These are phyloP conservation scores for Petrolisthes manimaculis DNA, from an alignment of 2,888 invertebrate genomes.

Conservation along the genomic window DNA sequence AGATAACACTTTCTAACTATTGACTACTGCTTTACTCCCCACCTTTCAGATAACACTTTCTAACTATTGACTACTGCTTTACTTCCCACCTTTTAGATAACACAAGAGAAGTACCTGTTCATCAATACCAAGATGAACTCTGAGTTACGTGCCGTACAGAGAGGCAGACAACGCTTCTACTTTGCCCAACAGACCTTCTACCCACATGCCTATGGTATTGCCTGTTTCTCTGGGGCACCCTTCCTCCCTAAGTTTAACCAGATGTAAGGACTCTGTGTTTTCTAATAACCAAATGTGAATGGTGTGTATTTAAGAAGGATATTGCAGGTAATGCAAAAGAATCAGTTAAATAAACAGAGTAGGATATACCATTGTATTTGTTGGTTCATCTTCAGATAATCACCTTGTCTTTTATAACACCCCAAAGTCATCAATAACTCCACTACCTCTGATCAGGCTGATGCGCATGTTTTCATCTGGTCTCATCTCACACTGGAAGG, in stretches of 20 bases:
- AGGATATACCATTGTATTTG: too few relatives aligned
- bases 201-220: constrained; percentile 44
- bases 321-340: too few relatives aligned
- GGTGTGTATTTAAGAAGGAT: too few relatives aligned
- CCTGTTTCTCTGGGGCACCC: constrained; percentile 37
- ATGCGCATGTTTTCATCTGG: not conserved
- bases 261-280: constrained; percentile 25
- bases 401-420: not conserved
- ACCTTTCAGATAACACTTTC: not conserved
- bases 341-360: too few relatives aligned
- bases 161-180: constrained; percentile 31
- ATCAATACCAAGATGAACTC: constrained; percentile 32
- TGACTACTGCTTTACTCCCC: too few relatives aligned
- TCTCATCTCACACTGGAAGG: constrained; percentile 5
- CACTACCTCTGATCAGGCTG: not conserved
- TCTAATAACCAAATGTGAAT: not conserved
- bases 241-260: constrained; percentile 38
- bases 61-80: not conserved
- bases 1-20: too few relatives aligned
- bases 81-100: constrained; percentile 16
- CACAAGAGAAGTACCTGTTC: constrained; percentile 29
- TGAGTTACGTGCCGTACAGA: constrained; percentile 33
- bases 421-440: not conserved
- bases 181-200: constrained; percentile 36
- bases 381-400: too few relatives aligned